Evolutionary conservation across 2,888 invertebrate species (phyloP), one percentile per base, ranked within the genome.

Genomic region (Carterocephalus palaemon): DNA sequence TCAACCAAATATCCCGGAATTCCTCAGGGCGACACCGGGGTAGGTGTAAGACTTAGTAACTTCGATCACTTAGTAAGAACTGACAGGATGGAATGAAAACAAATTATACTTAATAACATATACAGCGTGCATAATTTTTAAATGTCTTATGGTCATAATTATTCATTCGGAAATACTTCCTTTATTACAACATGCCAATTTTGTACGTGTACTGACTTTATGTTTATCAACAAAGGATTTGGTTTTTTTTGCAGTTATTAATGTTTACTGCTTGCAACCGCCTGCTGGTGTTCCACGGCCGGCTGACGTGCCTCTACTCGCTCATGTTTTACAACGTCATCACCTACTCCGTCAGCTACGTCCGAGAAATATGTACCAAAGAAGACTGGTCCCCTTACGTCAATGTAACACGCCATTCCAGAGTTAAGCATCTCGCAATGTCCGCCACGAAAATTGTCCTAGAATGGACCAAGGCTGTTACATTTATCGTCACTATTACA

Each of bases 281-380:
- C 13, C 87, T 92, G 17, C 77, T 93, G 17, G 83, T 90, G 20
- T 85, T 88, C 1, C 88, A 88, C 64, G 88, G 78, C 57, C 74
- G 88, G 58, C 86, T 92, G 24, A 93, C 93, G 1, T 91, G 91
- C 28, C 88, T 94, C 13, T 94, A 94, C 74, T 92, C 93, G 0
- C 83, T 94, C 9, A 92, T 94, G 91, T 93, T 94, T 78, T 94
- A 93, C 88, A 94, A 94, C 72, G 93, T 93, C 4, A 86, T 93
- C 52, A 92, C 93, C 0, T 94, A 94, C 75, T 92, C 93, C 59
- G 90, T 93, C 6, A 89, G 90, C 56, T 94, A 94, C 76, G 90
- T 93, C 12, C 90, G 91, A 51, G 93, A 93, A 64, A 82, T 92
- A 4, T 88, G 91, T 53, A 91, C 91, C 57, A 92, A 93, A 62